Evolutionary conservation across 2,888 invertebrate genomes (phyloP), one percentile per base, ranked within the genome.

Genomic region (Diarsia dahlii): DNA sequence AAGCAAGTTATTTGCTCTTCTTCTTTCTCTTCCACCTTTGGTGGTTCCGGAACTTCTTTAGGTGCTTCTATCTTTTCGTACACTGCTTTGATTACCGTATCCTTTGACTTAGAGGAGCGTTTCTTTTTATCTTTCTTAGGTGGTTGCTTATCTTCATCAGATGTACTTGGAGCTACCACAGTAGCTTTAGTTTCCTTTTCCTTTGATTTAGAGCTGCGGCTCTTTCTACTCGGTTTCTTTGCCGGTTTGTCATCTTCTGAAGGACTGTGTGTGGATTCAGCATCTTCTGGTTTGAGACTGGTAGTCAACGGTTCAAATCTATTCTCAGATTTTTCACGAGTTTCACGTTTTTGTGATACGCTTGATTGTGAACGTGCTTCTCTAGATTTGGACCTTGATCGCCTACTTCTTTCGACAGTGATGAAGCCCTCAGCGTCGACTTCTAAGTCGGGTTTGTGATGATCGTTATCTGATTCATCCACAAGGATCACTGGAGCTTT

Each of bases 331-430:
- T 89, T 91, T 73, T 95, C 93, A 20, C 94, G 92, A n/a, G 84
- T 74, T 69, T 92, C 89, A 67, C 72, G 84, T 72, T 86, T 90
- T 74, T 89, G 88, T 56, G 89, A 82, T 9, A 87, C 68, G 76
- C 91, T 92, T 45, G 94, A 91, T 70, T 87, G 89, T 54, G 94
- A 93, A n/a, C 95, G 93, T 64, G 89, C 90, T 74, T 96, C 95
- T 86, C 96, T 96, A 20, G 97, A 97, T 68, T 96, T 94, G 3
- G 97, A 97, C 74, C 97, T 95, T 64, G 97, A 95, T 81, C 96
- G 93, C 89, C 96, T 93, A 84, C 92, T 94, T 90, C 96, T 94
- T 64, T 96, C 96, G 64, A 97, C 95, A 58, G 92, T 94, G 74
- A 97, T 95, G 85, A 97, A 97, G 12, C 97, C 97, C 89, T 97